Evolutionary conservation across 2,113 vertebrate species (phyloP).

Genomic region (Eubucco bourcierii): DNA sequence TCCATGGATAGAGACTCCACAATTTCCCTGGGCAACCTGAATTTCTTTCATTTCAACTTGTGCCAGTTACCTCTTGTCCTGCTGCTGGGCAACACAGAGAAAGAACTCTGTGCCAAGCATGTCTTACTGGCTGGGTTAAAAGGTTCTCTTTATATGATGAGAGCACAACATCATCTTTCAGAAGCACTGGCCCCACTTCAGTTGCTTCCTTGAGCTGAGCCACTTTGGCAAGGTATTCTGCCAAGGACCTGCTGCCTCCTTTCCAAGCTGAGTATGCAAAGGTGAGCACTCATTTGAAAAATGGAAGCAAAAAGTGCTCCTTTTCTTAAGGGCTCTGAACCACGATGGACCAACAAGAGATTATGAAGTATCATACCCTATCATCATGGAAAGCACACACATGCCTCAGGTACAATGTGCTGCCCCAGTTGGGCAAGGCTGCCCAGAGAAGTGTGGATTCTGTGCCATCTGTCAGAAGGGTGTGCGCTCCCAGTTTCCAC

Average conservation of each 20-base stretch:
- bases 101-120: not conserved
- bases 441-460: not conserved
- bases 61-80: not conserved
- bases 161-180: not conserved
- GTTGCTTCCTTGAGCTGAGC: not conserved
- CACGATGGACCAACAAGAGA: not conserved
- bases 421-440: not conserved
- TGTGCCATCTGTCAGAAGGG: not conserved
- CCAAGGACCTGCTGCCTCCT: not conserved
- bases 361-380: not conserved
- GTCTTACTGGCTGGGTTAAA: not conserved
- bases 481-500: not conserved
- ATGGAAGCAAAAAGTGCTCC: not conserved
- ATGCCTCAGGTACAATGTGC: not conserved
- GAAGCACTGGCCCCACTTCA: not conserved
- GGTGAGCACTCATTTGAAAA: not conserved
- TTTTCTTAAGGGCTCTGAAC: not conserved
- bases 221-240: not conserved
- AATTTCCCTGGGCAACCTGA: not conserved
- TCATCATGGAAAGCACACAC: not conserved
- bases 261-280: not conserved
- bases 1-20: not conserved
- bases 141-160: not conserved
- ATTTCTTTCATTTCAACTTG: not conserved
- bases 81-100: conserved; percentile 7